Evolutionary conservation across 2,113 vertebrate species (phyloP).

Genomic region (rabbit (Oryctolagus cuniculus)): mOryCun1.1 NC_091435.1:140833001-140833500

Average conservation of each 20-base stretch:
- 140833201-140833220: not conserved
- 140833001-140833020: no score
- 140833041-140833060: no score
- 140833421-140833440: not conserved
- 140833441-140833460: not conserved
- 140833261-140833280: not conserved
- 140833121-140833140: no score
- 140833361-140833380: not conserved
- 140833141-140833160: no score
- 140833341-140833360: slow-evolving; percentile 22
- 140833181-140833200: not conserved
- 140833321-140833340: not conserved
- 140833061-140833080: no score
- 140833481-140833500: not conserved
- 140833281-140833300: slow-evolving; percentile 28
- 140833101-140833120: no score
- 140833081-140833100: no score
- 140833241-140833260: not conserved
- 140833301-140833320: slow-evolving; percentile 34
- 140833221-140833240: not conserved
- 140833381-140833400: not conserved
- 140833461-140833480: not conserved
- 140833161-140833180: not conserved
- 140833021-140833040: no score
- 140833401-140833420: not conserved